phyloP scores from a whole-genome alignment of 2,797 vertebrate species.

The Apogon hyalosoma region DNA sequence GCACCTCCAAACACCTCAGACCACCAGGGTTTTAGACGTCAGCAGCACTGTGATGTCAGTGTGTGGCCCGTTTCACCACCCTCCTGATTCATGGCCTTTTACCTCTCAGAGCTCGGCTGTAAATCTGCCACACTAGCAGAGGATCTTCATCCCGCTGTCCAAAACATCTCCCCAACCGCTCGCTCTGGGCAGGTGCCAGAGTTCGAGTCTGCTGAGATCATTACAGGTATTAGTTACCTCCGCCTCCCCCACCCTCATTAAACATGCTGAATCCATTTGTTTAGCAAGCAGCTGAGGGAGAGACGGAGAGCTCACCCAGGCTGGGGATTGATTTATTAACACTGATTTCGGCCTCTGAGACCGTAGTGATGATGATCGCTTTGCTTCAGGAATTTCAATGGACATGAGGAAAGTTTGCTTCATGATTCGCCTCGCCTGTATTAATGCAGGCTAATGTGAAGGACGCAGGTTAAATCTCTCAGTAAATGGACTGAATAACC shows the following conservation, averaged over 20 bases:
- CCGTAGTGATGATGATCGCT: conserved; percentile 55
- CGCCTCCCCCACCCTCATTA: conserved; percentile 72
- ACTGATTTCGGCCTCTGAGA: conserved; percentile 73
- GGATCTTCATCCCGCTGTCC: conserved; percentile 65
- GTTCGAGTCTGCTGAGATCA: conserved; percentile 74
- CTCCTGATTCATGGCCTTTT: conserved; percentile 54
- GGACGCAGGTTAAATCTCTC: conserved; percentile 27
- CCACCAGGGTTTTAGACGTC: conserved; percentile 29
- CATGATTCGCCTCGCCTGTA: conserved; percentile 9
- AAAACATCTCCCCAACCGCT: conserved; percentile 49
- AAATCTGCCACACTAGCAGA: conserved; percentile 67
- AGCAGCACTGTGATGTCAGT: conserved; percentile 45
- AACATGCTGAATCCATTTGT: conserved; percentile 81
- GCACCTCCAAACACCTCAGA: conserved; percentile 16
- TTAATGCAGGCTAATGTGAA: conserved; percentile 34
- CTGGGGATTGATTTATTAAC: conserved; percentile 79
- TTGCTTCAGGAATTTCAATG: conserved; percentile 67
- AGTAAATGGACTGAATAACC: conserved; percentile 10
- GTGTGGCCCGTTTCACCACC: conserved; percentile 53
- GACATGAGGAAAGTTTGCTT: conserved; percentile 29
- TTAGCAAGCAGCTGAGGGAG: conserved; percentile 75
- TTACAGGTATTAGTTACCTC: conserved; percentile 76
- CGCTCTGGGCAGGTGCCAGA: conserved; percentile 67
- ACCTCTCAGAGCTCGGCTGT: conserved; percentile 38
- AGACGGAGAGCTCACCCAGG: conserved; percentile 53